These are phyloP conservation scores for Dermolepida albohirtum DNA, from an alignment of 2,888 invertebrate species.

Conservation along the genomic window DNA sequence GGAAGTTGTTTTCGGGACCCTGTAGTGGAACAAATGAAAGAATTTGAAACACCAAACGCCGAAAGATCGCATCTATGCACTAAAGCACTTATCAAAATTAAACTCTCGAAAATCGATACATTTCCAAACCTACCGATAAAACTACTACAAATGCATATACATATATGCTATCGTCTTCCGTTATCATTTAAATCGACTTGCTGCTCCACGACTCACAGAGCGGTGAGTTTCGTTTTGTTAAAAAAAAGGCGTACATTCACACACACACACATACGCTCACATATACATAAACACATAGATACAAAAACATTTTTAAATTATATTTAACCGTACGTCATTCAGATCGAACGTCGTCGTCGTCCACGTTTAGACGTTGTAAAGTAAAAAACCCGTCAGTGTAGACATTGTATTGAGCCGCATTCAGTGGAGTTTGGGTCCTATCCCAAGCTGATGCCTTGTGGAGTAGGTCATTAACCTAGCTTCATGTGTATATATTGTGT, in stretches of 20 bases:
- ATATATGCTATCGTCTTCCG: constrained; percentile 18
- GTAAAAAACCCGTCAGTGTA: constrained; percentile 42
- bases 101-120: too few species aligned
- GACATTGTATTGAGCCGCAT: constrained; percentile 50
- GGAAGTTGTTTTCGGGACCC: too few species aligned
- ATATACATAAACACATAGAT: background rate
- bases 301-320: constrained; percentile 20
- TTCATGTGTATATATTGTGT: constrained; percentile 56
- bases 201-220: constrained; percentile 12
- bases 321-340: constrained; percentile 37
- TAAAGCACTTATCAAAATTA: too few species aligned
- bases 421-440: constrained; percentile 57
- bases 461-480: constrained; percentile 63
- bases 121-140: background rate
- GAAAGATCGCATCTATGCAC: too few species aligned
- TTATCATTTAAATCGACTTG: constrained; percentile 23
- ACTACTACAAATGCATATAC: background rate
- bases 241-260: constrained; percentile 2
- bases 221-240: constrained; percentile 4
- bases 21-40: too few species aligned
- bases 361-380: constrained; percentile 30
- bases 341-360: constrained; percentile 11
- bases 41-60: too few species aligned
- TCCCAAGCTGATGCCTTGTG: constrained; percentile 61
- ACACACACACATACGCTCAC: constrained; percentile 6